Percentiles rank a stretch among this genome's conserved stretches.
These are phyloP conservation scores for Leguminivora glycinivorella DNA, from an alignment of 1,140 invertebrate genomes.

Conservation along the genomic window DNA sequence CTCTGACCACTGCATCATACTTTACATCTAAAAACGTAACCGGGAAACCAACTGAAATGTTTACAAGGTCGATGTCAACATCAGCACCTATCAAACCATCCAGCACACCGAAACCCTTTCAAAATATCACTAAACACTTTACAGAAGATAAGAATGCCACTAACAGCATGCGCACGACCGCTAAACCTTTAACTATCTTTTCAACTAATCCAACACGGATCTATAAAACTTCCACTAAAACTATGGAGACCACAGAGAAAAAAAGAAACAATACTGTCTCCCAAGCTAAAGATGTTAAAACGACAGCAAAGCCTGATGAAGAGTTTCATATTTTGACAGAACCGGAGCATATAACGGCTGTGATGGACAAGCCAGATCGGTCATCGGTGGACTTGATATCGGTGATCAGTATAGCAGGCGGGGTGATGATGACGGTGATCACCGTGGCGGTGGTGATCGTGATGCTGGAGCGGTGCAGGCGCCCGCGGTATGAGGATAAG, in stretches of 20 bases:
- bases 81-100: constrained; percentile 42
- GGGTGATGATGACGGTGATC: constrained; percentile 74
- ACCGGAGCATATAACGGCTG: constrained; percentile 77
- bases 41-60: constrained; percentile 44
- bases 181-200: constrained; percentile 50
- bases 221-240: constrained; percentile 31
- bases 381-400: constrained; percentile 71
- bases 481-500: constrained; percentile 66
- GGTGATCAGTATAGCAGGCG: constrained; percentile 73
- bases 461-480: constrained; percentile 70
- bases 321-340: constrained; percentile 79
- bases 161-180: constrained; percentile 62
- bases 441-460: constrained; percentile 74
- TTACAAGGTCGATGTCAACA: constrained; percentile 57
- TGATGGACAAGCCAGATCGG: constrained; percentile 69
- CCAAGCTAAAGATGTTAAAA: constrained; percentile 42
- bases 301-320: constrained; percentile 56
- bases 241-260: constrained; percentile 25
- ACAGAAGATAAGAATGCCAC: constrained; percentile 50
- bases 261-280: constrained; percentile 36
- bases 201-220: constrained; percentile 46
- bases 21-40: constrained; percentile 47
- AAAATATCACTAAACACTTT: constrained; percentile 39
- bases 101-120: constrained; percentile 16
- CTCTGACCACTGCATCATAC: constrained; percentile 61